Conservation (phyloP, 92 coral and sea anemone genomes). For the Umimayanthus kanabou region DNA sequence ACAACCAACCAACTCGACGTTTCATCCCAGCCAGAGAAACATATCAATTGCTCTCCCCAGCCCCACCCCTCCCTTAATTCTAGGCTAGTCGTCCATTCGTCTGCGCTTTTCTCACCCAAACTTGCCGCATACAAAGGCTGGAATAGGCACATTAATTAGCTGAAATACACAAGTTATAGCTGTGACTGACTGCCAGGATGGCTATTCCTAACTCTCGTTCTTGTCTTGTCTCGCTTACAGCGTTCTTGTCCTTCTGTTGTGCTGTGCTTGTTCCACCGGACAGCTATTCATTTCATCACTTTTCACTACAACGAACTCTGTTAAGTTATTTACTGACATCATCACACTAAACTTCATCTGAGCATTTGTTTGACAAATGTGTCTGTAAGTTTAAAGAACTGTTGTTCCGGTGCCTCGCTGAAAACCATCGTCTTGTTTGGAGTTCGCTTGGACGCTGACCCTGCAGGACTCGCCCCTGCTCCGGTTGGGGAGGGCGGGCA, state of each 20-base stretch:
- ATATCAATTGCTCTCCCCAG: not conserved
- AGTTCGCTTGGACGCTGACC: constrained; percentile 63
- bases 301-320: not conserved
- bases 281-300: not conserved
- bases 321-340: not conserved
- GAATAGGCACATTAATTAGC: not conserved
- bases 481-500: constrained; percentile 91
- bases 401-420: constrained; percentile 83
- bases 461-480: constrained; percentile 68
- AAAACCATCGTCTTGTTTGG: constrained; percentile 72
- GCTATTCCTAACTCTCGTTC: not conserved
- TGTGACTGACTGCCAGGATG: not conserved
- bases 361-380: constrained; percentile 80
- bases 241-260: not conserved
- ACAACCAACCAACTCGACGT: not conserved
- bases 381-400: constrained; percentile 88
- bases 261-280: not conserved
- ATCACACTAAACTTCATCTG: constrained; percentile 40
- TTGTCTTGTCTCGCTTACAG: no score
- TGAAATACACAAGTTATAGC: not conserved
- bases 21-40: not conserved
- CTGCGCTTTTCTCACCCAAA: not conserved
- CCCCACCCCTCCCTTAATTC: not conserved
- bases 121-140: not conserved
- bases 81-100: not conserved